These are phyloP conservation scores for Gryon sp. DNA, from an alignment of 1,140 invertebrate genomes.

Conservation along the genomic window DNA sequence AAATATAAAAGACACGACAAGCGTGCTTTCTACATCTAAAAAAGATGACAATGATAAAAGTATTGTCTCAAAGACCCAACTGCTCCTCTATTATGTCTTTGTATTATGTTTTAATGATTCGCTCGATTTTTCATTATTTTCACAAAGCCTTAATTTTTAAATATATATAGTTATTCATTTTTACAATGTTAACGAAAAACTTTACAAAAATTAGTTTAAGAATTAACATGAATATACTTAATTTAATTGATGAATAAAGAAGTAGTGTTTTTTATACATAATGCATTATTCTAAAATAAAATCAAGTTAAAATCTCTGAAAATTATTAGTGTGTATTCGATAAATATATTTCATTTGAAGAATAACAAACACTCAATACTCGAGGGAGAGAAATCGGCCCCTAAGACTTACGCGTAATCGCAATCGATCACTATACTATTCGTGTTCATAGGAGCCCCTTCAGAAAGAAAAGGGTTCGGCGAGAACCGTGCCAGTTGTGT, in stretches of 20 bases:
- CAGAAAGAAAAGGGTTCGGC: slow-evolving; percentile 51
- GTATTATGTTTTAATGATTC: slow-evolving; percentile 28
- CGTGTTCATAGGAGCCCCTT: slow-evolving; percentile 36
- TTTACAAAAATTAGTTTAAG: too few relatives aligned
- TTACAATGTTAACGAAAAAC: too few relatives aligned
- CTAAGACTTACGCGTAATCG: slow-evolving; percentile 52
- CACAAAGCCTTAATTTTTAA: slow-evolving; percentile 36
- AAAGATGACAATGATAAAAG: slow-evolving; percentile 80
- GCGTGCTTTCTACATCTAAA: slow-evolving; percentile 64
- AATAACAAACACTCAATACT: slow-evolving; percentile 54
- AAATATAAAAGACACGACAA: slow-evolving; percentile 70
- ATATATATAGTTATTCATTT: too few relatives aligned
- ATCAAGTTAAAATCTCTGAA: slow-evolving; percentile 17
- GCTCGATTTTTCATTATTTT: slow-evolving; percentile 38
- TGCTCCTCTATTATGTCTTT: slow-evolving; percentile 48
- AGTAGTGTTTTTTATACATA: too few relatives aligned
- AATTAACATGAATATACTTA: too few relatives aligned
- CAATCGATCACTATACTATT: slow-evolving; percentile 55
- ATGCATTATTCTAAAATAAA: too few relatives aligned
- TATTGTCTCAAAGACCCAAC: slow-evolving; percentile 74
- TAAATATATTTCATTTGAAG: slow-evolving; percentile 56
- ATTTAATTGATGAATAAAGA: too few relatives aligned
- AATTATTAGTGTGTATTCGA: slow-evolving; percentile 37
- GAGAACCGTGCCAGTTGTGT: slow-evolving; percentile 54
- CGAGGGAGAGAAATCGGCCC: slow-evolving; percentile 68